Base-by-base conservation (phyloP, 2,113 vertebrate genomes). In the Arenaria interpres region DNA sequence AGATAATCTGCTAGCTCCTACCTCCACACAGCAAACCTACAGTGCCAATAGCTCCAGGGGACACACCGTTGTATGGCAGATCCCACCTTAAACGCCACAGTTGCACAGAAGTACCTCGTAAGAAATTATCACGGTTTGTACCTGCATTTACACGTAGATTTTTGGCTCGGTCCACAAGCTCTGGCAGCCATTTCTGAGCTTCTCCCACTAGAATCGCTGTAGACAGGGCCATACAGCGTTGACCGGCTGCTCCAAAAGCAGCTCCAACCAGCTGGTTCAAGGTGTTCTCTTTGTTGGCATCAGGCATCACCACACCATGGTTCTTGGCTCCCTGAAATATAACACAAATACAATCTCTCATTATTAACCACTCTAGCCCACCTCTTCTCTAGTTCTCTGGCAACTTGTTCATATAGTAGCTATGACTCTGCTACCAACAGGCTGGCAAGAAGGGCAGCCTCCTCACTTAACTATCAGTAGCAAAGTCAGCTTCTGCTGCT, bases 171-270 rank as follows among this genome's bases (percentile, higher is more conserved):
- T 99, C 98, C 92, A 99, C 99, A 90, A 99, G 98, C 96, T 99
- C 99, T 90, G 99, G 99, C 85, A 99, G 97, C 99, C 99, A 99
- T 94, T 97, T 97, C 75, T 97, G 98, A 25, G 99, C 98, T 97
- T 99, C 99, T 53, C 99, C 99, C 62, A 99, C 99, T 54, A 99
- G 96, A 96, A 99, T 94, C 86, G 99, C 99, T 21, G 99, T 99
- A 90, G 99, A 99, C 50, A 99, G 98, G n/a, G 99, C 99, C 99
- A 99, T 99, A 95, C 99, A 99, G 85, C 99, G 99, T 83, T 99
- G 99, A 48, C 99, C 99, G 20, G 99, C 99, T 66, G 99, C 99
- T 95, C 99, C 99, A 80, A 99, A 99, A 43, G 99, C 99, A 48
- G 99, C 99, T 32, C 99, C 99, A 85, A 99, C 99, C 69, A 99